A percentile compares a stretch with the other conserved stretches of the same genome.
phyloP scores from a whole-genome alignment of 2,797 vertebrate genomes.

The Pseudocheirus occidentalis region DNA sequence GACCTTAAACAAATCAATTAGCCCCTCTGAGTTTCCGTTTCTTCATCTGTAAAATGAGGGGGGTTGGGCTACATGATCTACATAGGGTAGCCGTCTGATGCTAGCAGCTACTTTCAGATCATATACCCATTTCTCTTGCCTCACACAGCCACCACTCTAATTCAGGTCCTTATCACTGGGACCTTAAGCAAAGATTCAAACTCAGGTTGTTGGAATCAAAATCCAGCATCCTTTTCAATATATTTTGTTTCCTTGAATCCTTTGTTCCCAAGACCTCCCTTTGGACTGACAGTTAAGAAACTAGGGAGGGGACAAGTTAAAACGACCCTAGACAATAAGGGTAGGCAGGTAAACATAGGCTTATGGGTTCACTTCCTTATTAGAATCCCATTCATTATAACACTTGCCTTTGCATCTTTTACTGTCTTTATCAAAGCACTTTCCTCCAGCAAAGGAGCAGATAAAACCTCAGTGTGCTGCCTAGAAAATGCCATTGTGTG shows the following conservation, averaged over 20 bases:
- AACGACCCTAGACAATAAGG: not conserved
- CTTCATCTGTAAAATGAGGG: not conserved
- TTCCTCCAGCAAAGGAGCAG: constrained; percentile 33
- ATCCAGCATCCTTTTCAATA: not conserved
- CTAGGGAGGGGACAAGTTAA: not conserved
- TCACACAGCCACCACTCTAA: not conserved
- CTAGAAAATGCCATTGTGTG: not conserved
- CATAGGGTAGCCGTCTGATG: not conserved
- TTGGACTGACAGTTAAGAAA: not conserved
- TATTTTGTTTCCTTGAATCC: no score
- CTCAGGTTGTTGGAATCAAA: not conserved
- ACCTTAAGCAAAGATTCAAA: not conserved
- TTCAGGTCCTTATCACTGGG: not conserved
- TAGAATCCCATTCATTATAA: constrained; percentile 53
- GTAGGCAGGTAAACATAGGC: constrained; percentile 3
- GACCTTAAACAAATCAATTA: not conserved
- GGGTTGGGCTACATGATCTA: not conserved
- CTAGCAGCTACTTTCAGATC: not conserved
- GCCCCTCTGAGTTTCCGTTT: not conserved
- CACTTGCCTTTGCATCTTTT: constrained; percentile 50
- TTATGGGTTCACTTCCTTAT: constrained; percentile 43
- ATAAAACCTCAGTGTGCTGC: constrained; percentile 54
- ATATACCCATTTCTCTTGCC: not conserved
- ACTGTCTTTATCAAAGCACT: constrained; percentile 56
- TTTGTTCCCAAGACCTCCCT: not conserved